Percentiles rank a stretch among this genome's conserved stretches.
phyloP scores from a whole-genome alignment of 92 coral and sea anemone species.

The Porites rus region DNA sequence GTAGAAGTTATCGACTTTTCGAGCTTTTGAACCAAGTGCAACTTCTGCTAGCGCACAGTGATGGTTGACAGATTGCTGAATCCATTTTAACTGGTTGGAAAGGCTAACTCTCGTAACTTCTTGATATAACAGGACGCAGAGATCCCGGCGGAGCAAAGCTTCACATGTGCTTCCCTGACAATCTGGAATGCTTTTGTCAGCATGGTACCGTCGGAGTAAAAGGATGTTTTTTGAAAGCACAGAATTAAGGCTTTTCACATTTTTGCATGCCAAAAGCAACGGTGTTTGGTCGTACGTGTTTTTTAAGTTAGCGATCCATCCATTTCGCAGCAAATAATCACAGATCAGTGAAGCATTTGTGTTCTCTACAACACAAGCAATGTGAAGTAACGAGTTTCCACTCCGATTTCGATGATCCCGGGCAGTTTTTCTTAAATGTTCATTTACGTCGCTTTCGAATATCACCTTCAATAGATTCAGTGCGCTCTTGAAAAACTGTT shows the following conservation, averaged over 20 bases:
- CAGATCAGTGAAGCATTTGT: neutral
- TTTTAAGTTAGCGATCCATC: neutral
- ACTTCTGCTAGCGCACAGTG: slow-evolving; percentile 27
- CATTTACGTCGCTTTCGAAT: neutral
- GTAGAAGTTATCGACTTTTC: slow-evolving; percentile 20
- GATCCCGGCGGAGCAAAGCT: slow-evolving; percentile 16
- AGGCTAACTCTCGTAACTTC: slow-evolving; percentile 10
- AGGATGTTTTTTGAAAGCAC: neutral
- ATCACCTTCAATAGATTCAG: neutral
- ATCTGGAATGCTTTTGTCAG: slow-evolving; percentile 10
- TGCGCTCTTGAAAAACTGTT: slow-evolving; percentile 1
- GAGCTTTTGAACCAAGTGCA: slow-evolving; percentile 21
- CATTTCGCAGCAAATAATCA: neutral
- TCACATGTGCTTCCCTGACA: slow-evolving; percentile 11
- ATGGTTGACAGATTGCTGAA: slow-evolving; percentile 29
- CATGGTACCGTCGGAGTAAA: slow-evolving; percentile 34
- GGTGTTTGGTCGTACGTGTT: slow-evolving; percentile 9
- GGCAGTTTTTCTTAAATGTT: neutral
- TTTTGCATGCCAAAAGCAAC: neutral
- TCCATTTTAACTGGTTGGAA: slow-evolving; percentile 49
- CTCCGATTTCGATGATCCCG: neutral
- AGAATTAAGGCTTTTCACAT: neutral
- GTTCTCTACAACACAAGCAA: neutral
- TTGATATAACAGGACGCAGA: slow-evolving; percentile 19
- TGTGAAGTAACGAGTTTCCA: slow-evolving; percentile 24